Base-by-base conservation (phyloP, 2,113 vertebrate species). In the Heteronetta atricapilla region DNA sequence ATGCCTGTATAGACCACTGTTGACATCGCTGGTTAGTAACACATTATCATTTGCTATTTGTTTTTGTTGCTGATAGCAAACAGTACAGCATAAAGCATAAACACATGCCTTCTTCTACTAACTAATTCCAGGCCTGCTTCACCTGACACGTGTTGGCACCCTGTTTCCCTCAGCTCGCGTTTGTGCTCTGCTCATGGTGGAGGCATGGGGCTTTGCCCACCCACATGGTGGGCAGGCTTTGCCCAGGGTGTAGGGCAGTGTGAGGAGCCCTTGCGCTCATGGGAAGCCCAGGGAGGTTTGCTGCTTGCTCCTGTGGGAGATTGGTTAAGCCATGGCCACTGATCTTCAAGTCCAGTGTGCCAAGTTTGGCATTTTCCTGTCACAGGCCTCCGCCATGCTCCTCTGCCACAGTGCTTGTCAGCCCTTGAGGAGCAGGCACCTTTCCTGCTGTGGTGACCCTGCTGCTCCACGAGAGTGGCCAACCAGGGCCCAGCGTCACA, bases 41-140 rank as follows among this genome's bases (percentile, higher is more conserved):
- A 84, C 82, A 25, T 95, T 83, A 88, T 94, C 87, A 80, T 95
- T 93, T 86, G 64, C 13, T 95, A 70, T 96, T 94, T 96, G 84
- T 67, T 88, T 97, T 96, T 67, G 38, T 76, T 91, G 64, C 83
- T 81, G 66, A 91, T 87, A 91, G 86, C 44, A 95, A 95, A 94
- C 40, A 34, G 44, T 92, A 87, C 63, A 73, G 66, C 66, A 58
- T 69, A 28, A 64, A 50, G 13, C 67, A 11, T 36, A 58, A 83
- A n/a, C 40, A 4, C 77, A 53, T 87, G 82, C 7, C 5, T 89
- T 94, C 79, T 76, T 79, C 34, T 95, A 67, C 79, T 82, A 87
- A 78, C 74, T 1, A 0, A 17, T 90, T 93, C 59, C 76, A 91
- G 88, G 33, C 89, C 40, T 87, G 33, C 76, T 91, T 86, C 78